Percentiles rank a stretch among this genome's conserved stretches.
Evolutionary conservation across 2,113 vertebrate genomes (phyloP).

Genomic region (Rissa tridactyla): DNA sequence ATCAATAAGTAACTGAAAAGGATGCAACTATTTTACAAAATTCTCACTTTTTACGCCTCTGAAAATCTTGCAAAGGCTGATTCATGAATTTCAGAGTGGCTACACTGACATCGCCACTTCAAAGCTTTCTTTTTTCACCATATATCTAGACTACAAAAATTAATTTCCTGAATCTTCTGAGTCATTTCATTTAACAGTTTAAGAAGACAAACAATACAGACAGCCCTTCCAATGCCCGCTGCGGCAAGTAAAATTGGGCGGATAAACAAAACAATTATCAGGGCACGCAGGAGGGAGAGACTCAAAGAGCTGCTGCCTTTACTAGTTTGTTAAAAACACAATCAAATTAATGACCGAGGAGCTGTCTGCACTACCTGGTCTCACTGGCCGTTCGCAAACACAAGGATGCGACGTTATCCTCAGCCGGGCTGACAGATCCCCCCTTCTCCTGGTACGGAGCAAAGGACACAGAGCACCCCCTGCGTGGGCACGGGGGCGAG

Average conservation of each 20-base stretch:
- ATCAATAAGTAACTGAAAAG: slow-evolving; percentile 35
- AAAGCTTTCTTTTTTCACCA: slow-evolving; percentile 2
- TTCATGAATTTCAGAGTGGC: slow-evolving; percentile 29
- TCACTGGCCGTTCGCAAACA: neutral
- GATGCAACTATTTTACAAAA: neutral
- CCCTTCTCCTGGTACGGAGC: too few species aligned
- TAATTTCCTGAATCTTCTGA: slow-evolving; percentile 64
- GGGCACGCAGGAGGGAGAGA: slow-evolving; percentile 10
- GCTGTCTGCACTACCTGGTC: neutral
- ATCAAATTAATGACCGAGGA: neutral
- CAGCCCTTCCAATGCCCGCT: neutral
- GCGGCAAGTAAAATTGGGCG: neutral
- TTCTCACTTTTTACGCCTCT: slow-evolving; percentile 1
- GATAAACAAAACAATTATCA: slow-evolving; percentile 52
- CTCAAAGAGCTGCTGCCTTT: neutral
- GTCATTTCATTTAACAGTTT: slow-evolving; percentile 52
- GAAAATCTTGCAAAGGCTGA: neutral
- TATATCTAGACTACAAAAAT: slow-evolving; percentile 36
- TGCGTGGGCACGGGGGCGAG: rapidly evolving
- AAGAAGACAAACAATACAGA: slow-evolving; percentile 32
- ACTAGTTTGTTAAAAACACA: slow-evolving; percentile 5
- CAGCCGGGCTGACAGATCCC: rapidly evolving
- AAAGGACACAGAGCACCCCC: neutral
- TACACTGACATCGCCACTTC: slow-evolving; percentile 21
- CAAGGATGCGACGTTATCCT: neutral